A percentile compares a stretch with the other conserved stretches of the same genome.
These are phyloP conservation scores for Xiphias gladius DNA, from an alignment of 2,113 vertebrate genomes.

Conservation along the genomic window DNA sequence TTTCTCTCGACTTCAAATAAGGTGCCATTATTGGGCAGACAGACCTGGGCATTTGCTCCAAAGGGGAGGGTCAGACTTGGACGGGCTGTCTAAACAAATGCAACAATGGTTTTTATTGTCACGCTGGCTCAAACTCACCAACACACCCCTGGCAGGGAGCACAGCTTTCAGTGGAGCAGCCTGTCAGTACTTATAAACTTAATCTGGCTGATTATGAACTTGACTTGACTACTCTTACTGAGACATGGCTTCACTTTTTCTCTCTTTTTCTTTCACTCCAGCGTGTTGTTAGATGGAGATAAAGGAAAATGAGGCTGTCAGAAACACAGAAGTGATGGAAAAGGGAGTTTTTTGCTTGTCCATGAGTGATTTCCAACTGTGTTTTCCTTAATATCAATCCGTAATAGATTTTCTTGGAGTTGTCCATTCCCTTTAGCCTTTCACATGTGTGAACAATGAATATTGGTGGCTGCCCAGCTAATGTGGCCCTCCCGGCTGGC, in stretches of 20 bases:
- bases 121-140: conserved; percentile 60
- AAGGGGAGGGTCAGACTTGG: conserved; percentile 60
- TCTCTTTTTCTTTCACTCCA: conserved; percentile 33
- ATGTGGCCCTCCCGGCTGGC: conserved; percentile 64
- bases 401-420: conserved; percentile 75
- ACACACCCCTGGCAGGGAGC: conserved; percentile 64
- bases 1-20: conserved; percentile 71
- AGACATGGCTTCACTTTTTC: conserved; percentile 58
- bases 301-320: conserved; percentile 53
- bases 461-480: conserved; percentile 66
- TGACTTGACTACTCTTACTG: conserved; percentile 44
- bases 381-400: conserved; percentile 49
- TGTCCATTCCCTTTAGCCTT: conserved; percentile 48
- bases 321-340: conserved; percentile 62
- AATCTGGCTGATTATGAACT: conserved; percentile 70
- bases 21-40: conserved; percentile 63
- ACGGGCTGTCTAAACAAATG: conserved; percentile 70
- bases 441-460: conserved; percentile 76
- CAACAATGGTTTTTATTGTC: conserved; percentile 80
- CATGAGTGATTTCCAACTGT: conserved; percentile 46
- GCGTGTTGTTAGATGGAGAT: conserved; percentile 40
- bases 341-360: conserved; percentile 10
- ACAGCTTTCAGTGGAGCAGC: conserved; percentile 57
- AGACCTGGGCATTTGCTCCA: conserved; percentile 40
- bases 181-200: conserved; percentile 68